phyloP scores from a whole-genome alignment of 2,888 invertebrate species.

The Drosophila falleni region DNA sequence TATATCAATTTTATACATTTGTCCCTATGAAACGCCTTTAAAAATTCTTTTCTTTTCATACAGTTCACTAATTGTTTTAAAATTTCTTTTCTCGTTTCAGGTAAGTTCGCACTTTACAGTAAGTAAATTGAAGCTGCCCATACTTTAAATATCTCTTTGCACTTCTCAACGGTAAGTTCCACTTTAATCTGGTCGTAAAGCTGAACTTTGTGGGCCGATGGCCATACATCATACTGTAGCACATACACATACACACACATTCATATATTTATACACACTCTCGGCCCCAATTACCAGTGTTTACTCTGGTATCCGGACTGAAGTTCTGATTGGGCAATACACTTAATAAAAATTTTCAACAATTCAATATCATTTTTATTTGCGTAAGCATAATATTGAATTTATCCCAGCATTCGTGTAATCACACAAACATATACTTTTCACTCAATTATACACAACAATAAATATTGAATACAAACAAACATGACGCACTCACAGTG shows the following conservation, averaged over 20 bases:
- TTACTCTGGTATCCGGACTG: conserved; percentile 56
- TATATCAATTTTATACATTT: not conserved
- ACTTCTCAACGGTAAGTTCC: conserved; percentile 55
- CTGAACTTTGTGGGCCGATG: conserved; percentile 5
- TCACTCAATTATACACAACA: conserved; percentile 80
- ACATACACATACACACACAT: not conserved
- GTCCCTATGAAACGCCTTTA: not conserved
- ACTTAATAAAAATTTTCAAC: conserved; percentile 70
- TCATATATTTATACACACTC: not conserved
- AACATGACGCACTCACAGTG: conserved; percentile 68
- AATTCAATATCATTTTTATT: conserved; percentile 80
- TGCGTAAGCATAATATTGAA: conserved; percentile 72
- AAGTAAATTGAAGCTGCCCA: conserved; percentile 4
- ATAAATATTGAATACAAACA: conserved; percentile 76
- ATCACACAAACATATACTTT: conserved; percentile 76
- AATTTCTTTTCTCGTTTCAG: conserved; percentile 45
- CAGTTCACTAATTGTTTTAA: conserved; percentile 15
- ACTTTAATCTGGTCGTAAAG: conserved; percentile 9
- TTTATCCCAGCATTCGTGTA: conserved; percentile 55
- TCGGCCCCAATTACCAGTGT: conserved; percentile 65
- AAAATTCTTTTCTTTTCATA: not conserved
- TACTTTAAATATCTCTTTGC: conserved; percentile 43
- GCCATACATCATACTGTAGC: conserved; percentile 11
- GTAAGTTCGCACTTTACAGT: conserved; percentile 54
- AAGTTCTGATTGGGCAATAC: conserved; percentile 52